Percentiles rank a stretch among this genome's conserved stretches.
phyloP scores from a whole-genome alignment of 2,888 invertebrate species.

The Lithosia quadra region DNA sequence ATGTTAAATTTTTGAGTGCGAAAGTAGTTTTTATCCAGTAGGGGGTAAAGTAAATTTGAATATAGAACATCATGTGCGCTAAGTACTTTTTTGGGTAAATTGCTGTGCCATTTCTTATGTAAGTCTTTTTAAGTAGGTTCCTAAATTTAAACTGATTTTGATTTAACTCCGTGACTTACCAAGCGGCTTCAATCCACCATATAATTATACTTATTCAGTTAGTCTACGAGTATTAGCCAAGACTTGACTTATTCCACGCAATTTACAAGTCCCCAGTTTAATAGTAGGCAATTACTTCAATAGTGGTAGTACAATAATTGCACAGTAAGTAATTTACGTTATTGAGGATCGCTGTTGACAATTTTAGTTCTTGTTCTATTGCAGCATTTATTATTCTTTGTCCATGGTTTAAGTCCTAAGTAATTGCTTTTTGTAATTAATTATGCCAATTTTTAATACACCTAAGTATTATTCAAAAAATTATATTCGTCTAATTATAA shows the following conservation, averaged over 20 bases:
- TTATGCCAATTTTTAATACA: background rate
- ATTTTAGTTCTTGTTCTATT: conserved; percentile 52
- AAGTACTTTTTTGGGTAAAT: no score
- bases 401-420: conserved; percentile 40
- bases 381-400: conserved; percentile 52
- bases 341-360: conserved; percentile 53
- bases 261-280: conserved; percentile 44
- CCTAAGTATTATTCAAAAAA: no score
- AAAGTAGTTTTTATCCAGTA: no score
- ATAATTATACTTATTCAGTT: conserved; percentile 12
- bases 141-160: background rate
- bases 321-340: conserved; percentile 54
- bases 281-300: conserved; percentile 51
- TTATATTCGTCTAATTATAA: no score
- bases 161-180: background rate
- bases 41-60: no score
- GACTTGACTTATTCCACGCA: conserved; percentile 33
- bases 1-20: no score
- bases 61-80: no score
- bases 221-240: conserved; percentile 28
- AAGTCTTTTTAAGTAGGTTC: background rate
- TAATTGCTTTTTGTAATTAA: background rate
- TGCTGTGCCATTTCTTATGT: no score
- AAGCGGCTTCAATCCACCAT: background rate
- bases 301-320: conserved; percentile 52